phyloP scores from a whole-genome alignment of 1,140 invertebrate species.

The Megalopta genalis region DNA sequence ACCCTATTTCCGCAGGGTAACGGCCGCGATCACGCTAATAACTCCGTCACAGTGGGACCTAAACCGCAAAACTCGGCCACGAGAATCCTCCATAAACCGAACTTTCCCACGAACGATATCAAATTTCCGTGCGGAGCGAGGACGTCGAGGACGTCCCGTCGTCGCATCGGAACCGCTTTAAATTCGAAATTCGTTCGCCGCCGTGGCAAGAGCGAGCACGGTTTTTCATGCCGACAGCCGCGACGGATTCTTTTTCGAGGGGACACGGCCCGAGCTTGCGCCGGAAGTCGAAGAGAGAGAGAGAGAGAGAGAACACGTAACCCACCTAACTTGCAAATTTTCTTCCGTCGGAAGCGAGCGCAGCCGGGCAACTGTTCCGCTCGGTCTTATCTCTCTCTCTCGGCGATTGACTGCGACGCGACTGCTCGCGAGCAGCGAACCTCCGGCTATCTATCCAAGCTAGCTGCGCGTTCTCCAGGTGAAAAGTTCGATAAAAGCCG shows the following conservation, averaged over 20 bases:
- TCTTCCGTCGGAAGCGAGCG: neutral
- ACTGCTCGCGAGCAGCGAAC: constrained; percentile 10
- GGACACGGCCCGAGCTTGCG: too few relatives aligned
- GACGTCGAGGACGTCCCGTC: neutral
- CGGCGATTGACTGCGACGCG: constrained; percentile 38
- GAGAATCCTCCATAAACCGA: too few relatives aligned
- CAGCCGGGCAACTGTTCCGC: neutral
- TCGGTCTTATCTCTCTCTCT: constrained; percentile 40
- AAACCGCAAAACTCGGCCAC: too few relatives aligned
- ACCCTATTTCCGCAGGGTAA: too few relatives aligned
- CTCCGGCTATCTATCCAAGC: neutral
- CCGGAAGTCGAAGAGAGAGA: too few relatives aligned
- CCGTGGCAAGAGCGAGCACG: too few relatives aligned
- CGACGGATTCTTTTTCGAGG: too few relatives aligned
- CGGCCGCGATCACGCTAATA: too few relatives aligned
- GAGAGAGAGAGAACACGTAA: constrained; percentile 4
- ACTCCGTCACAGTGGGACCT: too few relatives aligned
- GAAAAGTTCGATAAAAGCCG: constrained; percentile 36
- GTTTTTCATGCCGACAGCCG: too few relatives aligned
- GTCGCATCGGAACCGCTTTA: neutral
- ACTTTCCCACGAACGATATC: too few relatives aligned
- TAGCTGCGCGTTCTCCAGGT: constrained; percentile 10
- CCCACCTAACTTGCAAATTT: constrained; percentile 34
- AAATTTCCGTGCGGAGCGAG: neutral
- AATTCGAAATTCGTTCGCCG: neutral